Evolutionary conservation across 2,113 vertebrate genomes (phyloP).

Genomic region (Hemiprocne comata): DNA sequence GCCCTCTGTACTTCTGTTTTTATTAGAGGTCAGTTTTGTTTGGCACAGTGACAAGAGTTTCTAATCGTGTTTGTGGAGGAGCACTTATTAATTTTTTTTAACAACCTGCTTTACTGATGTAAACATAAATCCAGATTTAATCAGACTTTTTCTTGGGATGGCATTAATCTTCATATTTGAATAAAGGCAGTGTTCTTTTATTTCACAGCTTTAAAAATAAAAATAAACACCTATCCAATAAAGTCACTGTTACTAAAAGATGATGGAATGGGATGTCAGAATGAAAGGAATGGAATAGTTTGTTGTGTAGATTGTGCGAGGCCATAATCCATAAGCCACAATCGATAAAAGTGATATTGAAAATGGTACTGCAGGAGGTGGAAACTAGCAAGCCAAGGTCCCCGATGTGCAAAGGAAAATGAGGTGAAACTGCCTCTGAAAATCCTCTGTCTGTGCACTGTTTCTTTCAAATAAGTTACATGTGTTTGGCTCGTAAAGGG

Average conservation of each 20-base stretch:
- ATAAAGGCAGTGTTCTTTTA: slow-evolving; percentile 48
- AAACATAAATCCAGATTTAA: slow-evolving; percentile 71
- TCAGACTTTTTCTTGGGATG: slow-evolving; percentile 30
- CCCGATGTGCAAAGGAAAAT: slow-evolving; percentile 16
- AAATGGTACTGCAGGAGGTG: slow-evolving; percentile 14
- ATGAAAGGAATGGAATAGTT: slow-evolving; percentile 52
- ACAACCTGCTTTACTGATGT: slow-evolving; percentile 37
- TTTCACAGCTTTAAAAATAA: slow-evolving; percentile 53
- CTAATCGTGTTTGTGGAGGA: slow-evolving; percentile 19
- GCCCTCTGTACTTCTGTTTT: slow-evolving; percentile 55
- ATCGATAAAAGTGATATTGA: slow-evolving; percentile 45
- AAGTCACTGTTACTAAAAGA: slow-evolving; percentile 50
- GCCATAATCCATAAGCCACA: slow-evolving; percentile 53
- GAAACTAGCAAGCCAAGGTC: background rate
- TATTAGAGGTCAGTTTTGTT: slow-evolving; percentile 65
- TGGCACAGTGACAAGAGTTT: slow-evolving; percentile 48
- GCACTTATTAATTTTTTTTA: slow-evolving; percentile 6
- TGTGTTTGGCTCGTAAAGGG: slow-evolving; percentile 24
- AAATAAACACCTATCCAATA: slow-evolving; percentile 54
- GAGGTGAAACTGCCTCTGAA: slow-evolving; percentile 25
- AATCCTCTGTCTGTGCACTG: background rate
- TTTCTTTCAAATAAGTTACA: slow-evolving; percentile 10
- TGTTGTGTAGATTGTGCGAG: slow-evolving; percentile 14
- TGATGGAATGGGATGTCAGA: slow-evolving; percentile 65
- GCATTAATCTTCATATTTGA: slow-evolving; percentile 64